Conservation (phyloP, 1,140 invertebrate genomes). For the Megalopta genalis region DNA sequence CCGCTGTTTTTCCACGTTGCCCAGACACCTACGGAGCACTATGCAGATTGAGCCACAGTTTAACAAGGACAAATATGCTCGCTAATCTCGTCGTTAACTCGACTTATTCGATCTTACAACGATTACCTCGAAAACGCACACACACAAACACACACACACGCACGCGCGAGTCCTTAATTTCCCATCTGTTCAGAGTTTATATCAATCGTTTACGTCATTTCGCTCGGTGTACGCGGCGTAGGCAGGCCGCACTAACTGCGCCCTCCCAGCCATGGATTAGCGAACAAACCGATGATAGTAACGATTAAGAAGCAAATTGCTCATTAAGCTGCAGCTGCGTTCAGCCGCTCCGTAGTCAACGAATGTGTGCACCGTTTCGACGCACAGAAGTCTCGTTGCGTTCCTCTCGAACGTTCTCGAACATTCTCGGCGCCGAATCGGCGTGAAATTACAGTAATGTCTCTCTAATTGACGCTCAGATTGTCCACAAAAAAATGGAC, state of each 20-base stretch:
- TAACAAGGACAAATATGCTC: neutral
- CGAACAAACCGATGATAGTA: slow-evolving; percentile 21
- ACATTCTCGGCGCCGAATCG: too few species aligned
- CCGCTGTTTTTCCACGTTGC: neutral
- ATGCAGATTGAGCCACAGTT: neutral
- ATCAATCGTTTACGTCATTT: slow-evolving; percentile 16
- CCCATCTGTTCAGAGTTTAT: slow-evolving; percentile 17
- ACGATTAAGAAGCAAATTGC: slow-evolving; percentile 43
- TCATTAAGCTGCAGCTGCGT: slow-evolving; percentile 34
- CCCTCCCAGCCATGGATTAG: neutral
- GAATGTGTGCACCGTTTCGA: neutral
- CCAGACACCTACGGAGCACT: neutral
- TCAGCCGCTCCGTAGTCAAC: slow-evolving; percentile 3
- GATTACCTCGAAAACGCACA: neutral
- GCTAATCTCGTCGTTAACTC: neutral
- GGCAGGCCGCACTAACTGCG: neutral
- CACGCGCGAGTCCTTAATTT: neutral
- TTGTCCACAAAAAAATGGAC: too few species aligned
- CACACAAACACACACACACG: neutral
- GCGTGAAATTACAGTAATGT: too few species aligned
- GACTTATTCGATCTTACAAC: neutral
- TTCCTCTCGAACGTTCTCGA: neutral
- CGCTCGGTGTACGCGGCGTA: slow-evolving; percentile 2
- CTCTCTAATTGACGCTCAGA: too few species aligned
- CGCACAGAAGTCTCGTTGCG: neutral